Evolutionary conservation across 2,888 invertebrate species (phyloP), one percentile per base, ranked within the genome.

Genomic region (Lithophane ornitopus): DNA sequence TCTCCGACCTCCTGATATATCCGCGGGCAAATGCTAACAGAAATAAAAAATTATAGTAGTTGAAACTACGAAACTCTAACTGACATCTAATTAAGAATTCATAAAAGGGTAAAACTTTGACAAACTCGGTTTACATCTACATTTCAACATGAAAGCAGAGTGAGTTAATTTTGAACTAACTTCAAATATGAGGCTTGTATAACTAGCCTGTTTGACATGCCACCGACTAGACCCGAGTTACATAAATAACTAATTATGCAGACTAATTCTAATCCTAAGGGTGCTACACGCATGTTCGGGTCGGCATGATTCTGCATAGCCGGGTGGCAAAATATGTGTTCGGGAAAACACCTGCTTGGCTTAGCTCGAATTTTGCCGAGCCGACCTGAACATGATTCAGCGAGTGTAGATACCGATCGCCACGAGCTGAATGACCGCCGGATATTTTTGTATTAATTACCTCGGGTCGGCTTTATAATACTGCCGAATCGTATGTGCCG

Each of bases 81-180:
- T 49, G 14, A 52, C 26, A 39, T 11, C 3, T 7, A 39, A 49
- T 67, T 39, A 59, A 46, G 6, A 63, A 80, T 76, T 71, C 46
- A 63, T 44, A 56, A 61, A 65, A 66, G 14, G 11, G n/a, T 46
- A 54, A 66, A 74, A 74, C 56, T 78, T 82, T 82, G 70, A 63
- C n/a, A 71, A 71, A 34, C 65, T 1, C 14, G 3, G 14, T 59
- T 71, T 58, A 14, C 41, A 56, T 56, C 34, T 44, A 65, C 52
- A 71, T 69, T 41, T 54, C 58, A 58, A 58, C 58, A 58, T 52
- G 39, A 28, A 52, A 16, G 41, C 28, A 14, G 19, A 70, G 34
- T 67, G n/a, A 44, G 49, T 82, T 78, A 58, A 74, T 74, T 67
- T 59, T 14, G 34, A 76, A 73, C 68, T 46, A 77, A 59, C 54